phyloP scores from a whole-genome alignment of 1,140 invertebrate genomes.

The Ostrea denselamellosa region DNA sequence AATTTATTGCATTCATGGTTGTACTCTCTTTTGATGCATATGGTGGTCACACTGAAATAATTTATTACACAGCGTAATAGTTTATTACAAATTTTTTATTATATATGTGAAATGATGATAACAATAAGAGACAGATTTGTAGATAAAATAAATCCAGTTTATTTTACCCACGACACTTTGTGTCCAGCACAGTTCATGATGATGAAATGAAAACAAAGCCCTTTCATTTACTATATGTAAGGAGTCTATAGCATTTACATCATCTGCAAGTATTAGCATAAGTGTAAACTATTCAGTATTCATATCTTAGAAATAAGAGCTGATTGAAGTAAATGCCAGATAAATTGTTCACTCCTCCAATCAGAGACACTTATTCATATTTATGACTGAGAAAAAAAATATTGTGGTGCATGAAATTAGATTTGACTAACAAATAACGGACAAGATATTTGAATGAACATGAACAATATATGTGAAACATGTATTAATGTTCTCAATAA shows the following conservation, averaged over 20 bases:
- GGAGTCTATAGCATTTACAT: background rate
- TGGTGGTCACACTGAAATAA: background rate
- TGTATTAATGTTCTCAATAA: background rate
- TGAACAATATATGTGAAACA: background rate
- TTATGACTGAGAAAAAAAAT: background rate
- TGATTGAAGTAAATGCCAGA: background rate
- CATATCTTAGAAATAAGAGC: background rate
- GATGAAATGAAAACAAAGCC: background rate
- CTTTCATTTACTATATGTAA: background rate
- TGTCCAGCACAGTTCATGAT: background rate
- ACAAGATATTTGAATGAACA: background rate
- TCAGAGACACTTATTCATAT: background rate
- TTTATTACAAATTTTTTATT: background rate
- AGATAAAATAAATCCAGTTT: conserved; percentile 25
- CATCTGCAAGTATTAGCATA: background rate
- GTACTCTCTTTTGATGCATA: no score
- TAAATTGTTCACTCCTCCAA: background rate
- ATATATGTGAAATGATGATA: background rate
- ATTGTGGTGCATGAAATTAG: background rate
- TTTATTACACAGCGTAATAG: background rate
- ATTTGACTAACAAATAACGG: background rate
- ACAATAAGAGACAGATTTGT: background rate
- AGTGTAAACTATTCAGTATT: background rate
- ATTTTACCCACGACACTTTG: conserved; percentile 3
- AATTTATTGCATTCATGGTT: no score